Evolutionary conservation across 1,140 invertebrate species (phyloP).

Genomic region (Monochamus saltuarius): DNA sequence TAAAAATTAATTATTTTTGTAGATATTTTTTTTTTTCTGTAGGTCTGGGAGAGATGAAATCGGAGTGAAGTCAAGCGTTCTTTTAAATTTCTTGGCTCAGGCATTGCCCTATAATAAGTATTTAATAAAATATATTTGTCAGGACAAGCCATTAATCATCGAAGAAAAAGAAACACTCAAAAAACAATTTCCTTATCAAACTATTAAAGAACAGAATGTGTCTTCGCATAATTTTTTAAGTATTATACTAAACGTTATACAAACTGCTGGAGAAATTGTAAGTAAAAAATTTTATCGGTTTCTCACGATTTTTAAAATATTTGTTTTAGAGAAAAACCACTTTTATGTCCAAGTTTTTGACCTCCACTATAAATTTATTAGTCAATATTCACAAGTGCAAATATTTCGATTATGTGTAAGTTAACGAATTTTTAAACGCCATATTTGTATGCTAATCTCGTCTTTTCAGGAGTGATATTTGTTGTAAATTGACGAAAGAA

Average conservation of each 20-base stretch:
- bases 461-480: constrained; percentile 6
- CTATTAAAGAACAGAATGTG: constrained; percentile 18
- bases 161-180: background rate
- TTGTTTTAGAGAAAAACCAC: constrained; percentile 31
- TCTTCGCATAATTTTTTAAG: constrained; percentile 23
- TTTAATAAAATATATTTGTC: constrained; percentile 26
- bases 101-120: constrained; percentile 26
- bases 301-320: constrained; percentile 2
- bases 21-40: constrained; percentile 16
- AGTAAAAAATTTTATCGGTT: constrained; percentile 9
- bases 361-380: constrained; percentile 25
- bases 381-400: constrained; percentile 17
- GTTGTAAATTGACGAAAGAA: constrained; percentile 22
- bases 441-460: background rate
- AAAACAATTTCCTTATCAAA: constrained; percentile 19
- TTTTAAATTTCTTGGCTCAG: constrained; percentile 27
- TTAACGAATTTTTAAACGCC: background rate
- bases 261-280: constrained; percentile 35
- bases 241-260: constrained; percentile 22
- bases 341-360: constrained; percentile 24
- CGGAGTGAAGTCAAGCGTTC: constrained; percentile 21
- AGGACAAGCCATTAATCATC: constrained; percentile 17
- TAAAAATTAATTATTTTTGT: background rate
- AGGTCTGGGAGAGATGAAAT: constrained; percentile 14
- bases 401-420: constrained; percentile 18